These are phyloP conservation scores for Drosophila biarmipes DNA, from an alignment of 1,140 invertebrate genomes.

Conservation along the genomic window DNA sequence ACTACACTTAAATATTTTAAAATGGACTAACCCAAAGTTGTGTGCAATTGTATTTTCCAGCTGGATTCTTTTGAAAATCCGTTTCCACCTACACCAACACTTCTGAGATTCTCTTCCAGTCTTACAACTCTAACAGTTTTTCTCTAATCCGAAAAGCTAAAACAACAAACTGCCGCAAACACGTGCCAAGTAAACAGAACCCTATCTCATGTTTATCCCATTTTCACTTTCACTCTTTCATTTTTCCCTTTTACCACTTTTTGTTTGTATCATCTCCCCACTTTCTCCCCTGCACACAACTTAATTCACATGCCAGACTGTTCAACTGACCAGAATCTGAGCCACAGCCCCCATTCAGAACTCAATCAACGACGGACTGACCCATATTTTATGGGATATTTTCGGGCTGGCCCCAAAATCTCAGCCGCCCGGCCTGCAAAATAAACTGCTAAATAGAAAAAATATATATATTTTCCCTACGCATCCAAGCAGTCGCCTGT, in stretches of 20 bases:
- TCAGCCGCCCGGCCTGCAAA: constrained; percentile 42
- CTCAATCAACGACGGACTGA: constrained; percentile 72
- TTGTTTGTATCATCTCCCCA: constrained; percentile 31
- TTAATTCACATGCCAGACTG: constrained; percentile 50
- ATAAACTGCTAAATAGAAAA: constrained; percentile 36
- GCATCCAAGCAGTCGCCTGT: constrained; percentile 15
- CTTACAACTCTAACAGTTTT: constrained; percentile 7
- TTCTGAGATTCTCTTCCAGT: not conserved
- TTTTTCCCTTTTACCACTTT: constrained; percentile 5
- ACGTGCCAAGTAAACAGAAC: constrained; percentile 41
- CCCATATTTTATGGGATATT: constrained; percentile 72
- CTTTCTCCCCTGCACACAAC: constrained; percentile 30
- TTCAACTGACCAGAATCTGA: constrained; percentile 33
- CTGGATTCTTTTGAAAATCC: not conserved
- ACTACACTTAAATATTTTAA: no score
- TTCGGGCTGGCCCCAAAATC: constrained; percentile 50
- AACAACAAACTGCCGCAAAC: constrained; percentile 37
- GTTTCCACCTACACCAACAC: not conserved
- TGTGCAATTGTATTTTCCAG: not conserved
- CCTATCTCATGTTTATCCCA: constrained; percentile 42
- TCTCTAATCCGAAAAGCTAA: constrained; percentile 14
- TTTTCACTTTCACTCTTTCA: constrained; percentile 43
- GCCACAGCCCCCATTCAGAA: constrained; percentile 35
- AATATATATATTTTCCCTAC: not conserved
- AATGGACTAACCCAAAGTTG: no score